These are phyloP conservation scores for Leucoma salicis DNA, from an alignment of 2,888 invertebrate species.

Conservation along the genomic window DNA sequence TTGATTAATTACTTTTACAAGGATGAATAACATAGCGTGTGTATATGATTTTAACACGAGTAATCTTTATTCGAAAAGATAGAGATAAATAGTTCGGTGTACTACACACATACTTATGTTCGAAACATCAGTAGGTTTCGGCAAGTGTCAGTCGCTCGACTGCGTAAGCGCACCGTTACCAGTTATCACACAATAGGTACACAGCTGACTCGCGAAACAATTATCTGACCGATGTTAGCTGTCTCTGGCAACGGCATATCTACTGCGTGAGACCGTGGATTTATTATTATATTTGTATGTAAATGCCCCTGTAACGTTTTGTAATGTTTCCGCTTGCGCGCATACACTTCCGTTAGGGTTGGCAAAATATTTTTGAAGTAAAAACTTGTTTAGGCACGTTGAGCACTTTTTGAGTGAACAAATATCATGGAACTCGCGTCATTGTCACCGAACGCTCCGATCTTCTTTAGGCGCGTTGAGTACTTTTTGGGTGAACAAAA, in stretches of 20 bases:
- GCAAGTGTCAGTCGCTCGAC: slow-evolving; percentile 12
- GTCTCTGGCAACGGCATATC: slow-evolving; percentile 40
- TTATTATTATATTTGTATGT: slow-evolving; percentile 24
- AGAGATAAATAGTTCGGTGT: slow-evolving; percentile 17
- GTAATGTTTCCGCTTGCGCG: slow-evolving; percentile 30
- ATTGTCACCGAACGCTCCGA: too few relatives aligned
- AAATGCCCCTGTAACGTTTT: slow-evolving; percentile 27
- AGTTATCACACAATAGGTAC: slow-evolving; percentile 39
- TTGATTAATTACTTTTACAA: slow-evolving; percentile 6
- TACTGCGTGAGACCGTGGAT: slow-evolving; percentile 31
- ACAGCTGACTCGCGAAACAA: slow-evolving; percentile 57
- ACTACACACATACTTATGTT: slow-evolving; percentile 11
- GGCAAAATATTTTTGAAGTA: too few relatives aligned
- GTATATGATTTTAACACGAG: too few relatives aligned
- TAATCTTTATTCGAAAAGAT: slow-evolving; percentile 20
- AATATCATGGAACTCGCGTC: too few relatives aligned
- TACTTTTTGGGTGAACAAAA: too few relatives aligned
- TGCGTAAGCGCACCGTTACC: slow-evolving; percentile 49
- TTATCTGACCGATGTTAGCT: slow-evolving; percentile 49
- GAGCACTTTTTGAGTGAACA: too few relatives aligned
- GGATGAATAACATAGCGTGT: too few relatives aligned
- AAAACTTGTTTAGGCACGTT: too few relatives aligned
- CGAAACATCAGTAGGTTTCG: slow-evolving; percentile 32
- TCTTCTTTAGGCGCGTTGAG: too few relatives aligned
- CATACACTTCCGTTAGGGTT: slow-evolving; percentile 16